Evolutionary conservation across 2,797 vertebrate species (phyloP).

Genomic region (Sebastes nivosus): DNA sequence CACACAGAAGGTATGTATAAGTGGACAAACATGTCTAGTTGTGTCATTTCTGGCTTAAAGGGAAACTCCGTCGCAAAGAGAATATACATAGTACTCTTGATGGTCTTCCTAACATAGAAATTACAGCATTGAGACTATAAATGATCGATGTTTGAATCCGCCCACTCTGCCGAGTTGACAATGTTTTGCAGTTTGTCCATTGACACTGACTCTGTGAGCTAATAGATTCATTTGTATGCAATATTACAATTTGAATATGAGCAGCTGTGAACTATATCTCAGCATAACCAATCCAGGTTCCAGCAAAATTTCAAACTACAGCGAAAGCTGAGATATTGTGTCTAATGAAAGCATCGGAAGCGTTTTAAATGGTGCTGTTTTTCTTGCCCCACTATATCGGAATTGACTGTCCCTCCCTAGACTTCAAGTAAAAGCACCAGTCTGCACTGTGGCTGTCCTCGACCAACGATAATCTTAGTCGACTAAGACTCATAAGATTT

Average conservation of each 20-base stretch:
- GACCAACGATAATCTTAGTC: too few relatives aligned
- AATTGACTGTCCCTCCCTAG: not conserved
- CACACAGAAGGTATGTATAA: conserved; percentile 91
- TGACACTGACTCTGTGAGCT: not conserved
- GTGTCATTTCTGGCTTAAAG: not conserved
- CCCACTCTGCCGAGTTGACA: too few relatives aligned
- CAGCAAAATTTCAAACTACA: not conserved
- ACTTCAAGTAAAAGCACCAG: not conserved
- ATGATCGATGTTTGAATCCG: too few relatives aligned
- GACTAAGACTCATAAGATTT: too few relatives aligned
- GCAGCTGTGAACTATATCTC: not conserved
- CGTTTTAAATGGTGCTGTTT: not conserved
- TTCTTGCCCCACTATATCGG: not conserved
- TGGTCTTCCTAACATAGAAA: not conserved
- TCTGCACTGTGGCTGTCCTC: too few relatives aligned
- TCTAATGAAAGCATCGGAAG: not conserved
- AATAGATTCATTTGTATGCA: not conserved
- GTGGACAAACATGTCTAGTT: not conserved
- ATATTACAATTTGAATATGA: not conserved
- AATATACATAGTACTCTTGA: not conserved
- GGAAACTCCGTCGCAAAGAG: not conserved
- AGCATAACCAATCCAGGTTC: not conserved
- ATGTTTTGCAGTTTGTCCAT: too few relatives aligned
- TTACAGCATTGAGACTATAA: not conserved
- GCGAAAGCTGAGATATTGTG: not conserved